These are phyloP conservation scores for Lineus longissimus DNA, from an alignment of 1,140 invertebrate species.

Conservation along the genomic window DNA sequence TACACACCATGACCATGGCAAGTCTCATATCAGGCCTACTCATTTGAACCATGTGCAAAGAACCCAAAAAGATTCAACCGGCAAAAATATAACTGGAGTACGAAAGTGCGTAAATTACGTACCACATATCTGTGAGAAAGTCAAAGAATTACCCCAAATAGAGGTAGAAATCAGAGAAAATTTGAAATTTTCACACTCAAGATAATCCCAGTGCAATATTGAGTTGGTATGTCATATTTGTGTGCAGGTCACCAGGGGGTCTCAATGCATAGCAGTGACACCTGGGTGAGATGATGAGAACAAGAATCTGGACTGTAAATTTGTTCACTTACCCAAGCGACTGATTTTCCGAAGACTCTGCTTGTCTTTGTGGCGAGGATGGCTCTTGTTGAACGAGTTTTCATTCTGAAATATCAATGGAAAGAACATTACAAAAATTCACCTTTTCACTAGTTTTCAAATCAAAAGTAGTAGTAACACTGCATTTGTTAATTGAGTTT, in stretches of 20 bases:
- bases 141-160: no score
- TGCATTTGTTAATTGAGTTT: no score
- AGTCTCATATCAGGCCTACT: no score
- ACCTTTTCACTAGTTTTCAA: background rate
- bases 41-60: no score
- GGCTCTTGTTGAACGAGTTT: background rate
- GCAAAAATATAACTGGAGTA: no score
- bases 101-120: no score
- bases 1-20: no score
- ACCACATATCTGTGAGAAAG: no score
- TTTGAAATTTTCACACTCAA: background rate
- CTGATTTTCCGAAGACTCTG: background rate
- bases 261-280: background rate
- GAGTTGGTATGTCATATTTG: background rate
- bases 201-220: background rate
- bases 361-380: background rate
- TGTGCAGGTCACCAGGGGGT: background rate
- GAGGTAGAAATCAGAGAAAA: no score
- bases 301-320: background rate
- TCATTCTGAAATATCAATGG: background rate
- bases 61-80: no score
- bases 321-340: constrained; percentile 3
- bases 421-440: background rate
- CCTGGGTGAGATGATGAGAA: background rate
- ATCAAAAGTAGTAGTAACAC: no score